Conservation (phyloP, 2,113 vertebrate genomes). For the Platycercus adscitus region DNA sequence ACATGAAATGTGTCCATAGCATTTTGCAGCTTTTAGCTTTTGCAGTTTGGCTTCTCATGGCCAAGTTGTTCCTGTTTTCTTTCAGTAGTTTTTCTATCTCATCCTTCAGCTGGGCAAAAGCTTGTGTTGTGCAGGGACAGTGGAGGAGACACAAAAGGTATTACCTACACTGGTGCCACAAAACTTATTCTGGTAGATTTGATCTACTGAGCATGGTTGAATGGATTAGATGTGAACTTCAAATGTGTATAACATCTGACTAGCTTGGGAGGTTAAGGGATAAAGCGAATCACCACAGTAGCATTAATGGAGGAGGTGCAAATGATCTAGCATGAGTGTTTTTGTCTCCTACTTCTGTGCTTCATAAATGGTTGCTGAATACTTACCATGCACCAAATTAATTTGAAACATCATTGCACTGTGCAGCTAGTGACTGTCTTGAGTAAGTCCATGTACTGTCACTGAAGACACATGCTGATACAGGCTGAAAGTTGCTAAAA, state of each 20-base stretch:
- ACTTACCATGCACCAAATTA: background rate
- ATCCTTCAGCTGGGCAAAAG: background rate
- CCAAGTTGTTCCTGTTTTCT: background rate
- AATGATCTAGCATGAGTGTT: background rate
- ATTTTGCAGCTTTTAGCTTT: background rate
- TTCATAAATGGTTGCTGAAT: background rate
- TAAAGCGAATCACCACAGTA: background rate
- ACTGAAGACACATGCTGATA: background rate
- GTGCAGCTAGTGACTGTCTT: background rate
- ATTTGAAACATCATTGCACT: background rate
- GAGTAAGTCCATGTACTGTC: background rate
- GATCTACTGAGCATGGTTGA: background rate
- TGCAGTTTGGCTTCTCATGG: background rate
- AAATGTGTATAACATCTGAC: background rate
- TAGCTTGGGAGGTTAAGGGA: background rate
- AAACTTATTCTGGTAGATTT: background rate
- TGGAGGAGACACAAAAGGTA: background rate
- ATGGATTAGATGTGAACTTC: background rate
- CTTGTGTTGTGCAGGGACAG: background rate
- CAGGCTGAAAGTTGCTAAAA: background rate
- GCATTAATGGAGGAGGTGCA: background rate
- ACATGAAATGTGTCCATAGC: background rate
- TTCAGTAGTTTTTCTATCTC: fast-evolving
- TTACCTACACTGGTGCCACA: background rate
- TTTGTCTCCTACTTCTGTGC: background rate